A percentile compares a stretch with the other conserved stretches of the same genome.
Conservation (phyloP, 2,888 invertebrate genomes). For the Parnassius smintheus region DNA sequence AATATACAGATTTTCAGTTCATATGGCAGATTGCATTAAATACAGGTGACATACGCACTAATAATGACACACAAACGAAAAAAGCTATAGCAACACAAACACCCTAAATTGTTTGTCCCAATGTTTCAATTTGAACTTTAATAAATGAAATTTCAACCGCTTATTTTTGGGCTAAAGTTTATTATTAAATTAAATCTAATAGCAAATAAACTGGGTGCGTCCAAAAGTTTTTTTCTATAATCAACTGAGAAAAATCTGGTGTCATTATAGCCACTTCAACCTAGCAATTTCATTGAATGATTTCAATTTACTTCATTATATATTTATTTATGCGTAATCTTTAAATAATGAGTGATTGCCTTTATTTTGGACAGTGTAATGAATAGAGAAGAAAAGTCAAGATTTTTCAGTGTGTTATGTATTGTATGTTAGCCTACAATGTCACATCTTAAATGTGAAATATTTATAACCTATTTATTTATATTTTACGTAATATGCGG, state of each 20-base stretch:
- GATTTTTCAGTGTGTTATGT: neutral
- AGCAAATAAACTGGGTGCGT: neutral
- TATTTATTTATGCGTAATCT: constrained; percentile 78
- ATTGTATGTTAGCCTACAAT: neutral
- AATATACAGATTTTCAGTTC: too few relatives aligned
- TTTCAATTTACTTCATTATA: constrained; percentile 80
- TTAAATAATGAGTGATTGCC: constrained; percentile 65
- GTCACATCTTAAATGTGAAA: neutral
- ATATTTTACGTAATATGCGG: too few relatives aligned
- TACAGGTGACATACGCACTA: too few relatives aligned
- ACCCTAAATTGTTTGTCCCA: too few relatives aligned
- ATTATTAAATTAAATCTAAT: too few relatives aligned
- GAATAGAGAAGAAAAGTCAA: constrained; percentile 39
- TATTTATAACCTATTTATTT: too few relatives aligned
- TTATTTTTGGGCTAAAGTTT: too few relatives aligned
- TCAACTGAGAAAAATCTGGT: constrained; percentile 66
- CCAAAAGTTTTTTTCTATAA: constrained; percentile 1
- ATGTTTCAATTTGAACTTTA: too few relatives aligned
- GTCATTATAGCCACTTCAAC: constrained; percentile 65
- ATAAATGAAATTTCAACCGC: too few relatives aligned
- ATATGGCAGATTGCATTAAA: too few relatives aligned
- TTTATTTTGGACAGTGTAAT: constrained; percentile 42
- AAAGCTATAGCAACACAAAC: too few relatives aligned
- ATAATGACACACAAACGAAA: too few relatives aligned
- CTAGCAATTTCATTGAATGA: constrained; percentile 59